Base-by-base conservation (phyloP, 2,888 invertebrate genomes). In the Agriopis leucophaearia region DNA sequence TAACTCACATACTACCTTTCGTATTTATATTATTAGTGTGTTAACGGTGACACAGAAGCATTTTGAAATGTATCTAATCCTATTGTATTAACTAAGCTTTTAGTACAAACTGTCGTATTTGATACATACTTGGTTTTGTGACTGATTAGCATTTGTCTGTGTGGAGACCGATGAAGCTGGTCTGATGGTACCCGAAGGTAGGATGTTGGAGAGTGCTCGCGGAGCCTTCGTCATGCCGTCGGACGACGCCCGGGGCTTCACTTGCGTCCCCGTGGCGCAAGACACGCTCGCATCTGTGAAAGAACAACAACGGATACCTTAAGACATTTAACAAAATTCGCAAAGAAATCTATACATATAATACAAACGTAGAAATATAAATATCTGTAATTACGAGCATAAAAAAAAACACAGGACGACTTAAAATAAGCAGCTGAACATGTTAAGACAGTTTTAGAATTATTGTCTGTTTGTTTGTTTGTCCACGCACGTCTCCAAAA, bases 111-210 rank as follows among this genome's bases (percentile, higher is more conserved):
- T 27, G 27, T 27, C 27, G 9, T 10, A 18, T 7, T n/a, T 48
- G 48, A 13, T n/a, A 27, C 13, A 6, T 35, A 95, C 95, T 84
- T 95, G 95, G 67, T 84, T 88, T 72, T 91, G 92, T 0, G 94
- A 88, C 82, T 95, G 95, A 59, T 94, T 95, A 8, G 91, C 82
- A 66, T 79, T 91, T 36, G 98, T 98, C 88, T 98, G 98, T 0
- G 98, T 98, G 8, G 97, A 97, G 12, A 98, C 97, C 0, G 97
- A 97, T 76, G 97, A 96, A 94, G 97, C 92, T 0, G 97, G 97
- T 58, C 97, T 94, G 73, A 97, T 91, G 89, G 89, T 89, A 90
- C 87, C 80, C 0, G 92, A 91, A 0, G 97, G 96, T 74, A 96
- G 82, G 63, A 97, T 96, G 80, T 94, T 95, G 63, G 95, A 92